phyloP scores from a whole-genome alignment of 1,140 invertebrate species.

The Spodoptera frugiperda region DNA sequence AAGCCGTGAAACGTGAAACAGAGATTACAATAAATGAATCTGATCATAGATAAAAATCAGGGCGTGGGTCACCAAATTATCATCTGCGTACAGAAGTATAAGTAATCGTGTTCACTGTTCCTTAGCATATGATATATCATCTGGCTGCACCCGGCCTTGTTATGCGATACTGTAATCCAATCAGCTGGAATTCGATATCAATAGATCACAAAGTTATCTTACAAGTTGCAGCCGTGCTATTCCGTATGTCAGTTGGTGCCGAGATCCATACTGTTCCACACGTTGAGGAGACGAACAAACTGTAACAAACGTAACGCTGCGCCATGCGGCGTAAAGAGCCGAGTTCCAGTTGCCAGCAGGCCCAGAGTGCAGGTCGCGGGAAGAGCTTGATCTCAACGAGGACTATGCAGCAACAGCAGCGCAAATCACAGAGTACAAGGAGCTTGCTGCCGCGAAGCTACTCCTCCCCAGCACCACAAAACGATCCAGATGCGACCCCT shows the following conservation, averaged over 20 bases:
- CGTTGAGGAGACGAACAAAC: slow-evolving; percentile 51
- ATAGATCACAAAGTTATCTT: slow-evolving; percentile 67
- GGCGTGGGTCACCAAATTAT: slow-evolving; percentile 63
- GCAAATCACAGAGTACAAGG: slow-evolving; percentile 66
- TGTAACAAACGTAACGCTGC: neutral
- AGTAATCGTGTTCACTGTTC: slow-evolving; percentile 75
- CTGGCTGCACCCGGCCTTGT: slow-evolving; percentile 73
- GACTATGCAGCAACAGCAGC: slow-evolving; percentile 74
- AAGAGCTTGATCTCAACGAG: slow-evolving; percentile 77
- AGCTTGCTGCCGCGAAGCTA: slow-evolving; percentile 75
- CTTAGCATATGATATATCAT: slow-evolving; percentile 80
- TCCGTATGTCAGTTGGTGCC: slow-evolving; percentile 63
- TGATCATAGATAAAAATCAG: slow-evolving; percentile 57
- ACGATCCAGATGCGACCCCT: slow-evolving; percentile 54
- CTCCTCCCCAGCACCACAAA: slow-evolving; percentile 72
- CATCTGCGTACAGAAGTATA: slow-evolving; percentile 58
- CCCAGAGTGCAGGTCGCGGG: slow-evolving; percentile 62
- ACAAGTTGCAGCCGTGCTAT: slow-evolving; percentile 62
- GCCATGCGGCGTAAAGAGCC: slow-evolving; percentile 76
- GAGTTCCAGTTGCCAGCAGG: slow-evolving; percentile 26
- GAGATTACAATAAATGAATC: slow-evolving; percentile 55
- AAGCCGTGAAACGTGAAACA: slow-evolving; percentile 53
- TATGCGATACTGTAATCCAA: slow-evolving; percentile 77
- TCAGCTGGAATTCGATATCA: slow-evolving; percentile 69
- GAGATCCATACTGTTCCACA: slow-evolving; percentile 61